Percentiles rank a stretch among this genome's conserved stretches.
These are phyloP conservation scores for Spodoptera litura DNA, from an alignment of 1,140 invertebrate species.

Conservation along the genomic window DNA sequence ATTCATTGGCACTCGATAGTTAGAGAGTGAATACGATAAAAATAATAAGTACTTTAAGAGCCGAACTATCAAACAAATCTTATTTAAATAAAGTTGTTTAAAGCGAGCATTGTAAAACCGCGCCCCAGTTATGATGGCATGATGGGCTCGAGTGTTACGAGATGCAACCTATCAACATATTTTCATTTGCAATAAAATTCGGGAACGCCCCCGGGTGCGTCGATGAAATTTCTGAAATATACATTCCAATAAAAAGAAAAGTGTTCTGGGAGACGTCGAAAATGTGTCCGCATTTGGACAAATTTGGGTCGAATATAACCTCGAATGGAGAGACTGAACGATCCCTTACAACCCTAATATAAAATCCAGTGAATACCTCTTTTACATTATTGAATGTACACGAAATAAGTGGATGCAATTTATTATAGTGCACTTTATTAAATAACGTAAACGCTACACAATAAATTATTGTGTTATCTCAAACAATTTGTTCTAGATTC, in stretches of 20 bases:
- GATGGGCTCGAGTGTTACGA: conserved; percentile 36
- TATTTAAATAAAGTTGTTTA: conserved; percentile 2
- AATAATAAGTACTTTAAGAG: conserved; percentile 5
- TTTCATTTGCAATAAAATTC: conserved; percentile 65
- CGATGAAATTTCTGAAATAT: conserved; percentile 70
- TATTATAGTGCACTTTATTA: conserved; percentile 32
- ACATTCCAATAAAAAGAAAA: conserved; percentile 74
- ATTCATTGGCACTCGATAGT: conserved; percentile 2
- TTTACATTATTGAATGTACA: conserved; percentile 66
- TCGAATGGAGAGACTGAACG: conserved; percentile 68
- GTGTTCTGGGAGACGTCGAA: conserved; percentile 67
- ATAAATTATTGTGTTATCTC: background rate
- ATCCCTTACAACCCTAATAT: conserved; percentile 70
- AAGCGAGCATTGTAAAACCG: conserved; percentile 9
- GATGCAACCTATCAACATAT: conserved; percentile 52
- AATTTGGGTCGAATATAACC: conserved; percentile 76
- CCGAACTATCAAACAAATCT: background rate
- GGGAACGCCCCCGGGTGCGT: conserved; percentile 52
- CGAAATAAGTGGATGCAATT: conserved; percentile 52
- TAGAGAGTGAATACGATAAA: background rate
- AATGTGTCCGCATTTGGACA: conserved; percentile 75
- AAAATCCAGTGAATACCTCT: conserved; percentile 64
- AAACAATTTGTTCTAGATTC: background rate
- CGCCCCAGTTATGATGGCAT: conserved; percentile 30
- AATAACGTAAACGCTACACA: background rate